These are phyloP conservation scores for Apistogramma diplotaenia DNA, from an alignment of 2,113 vertebrate species.

Conservation along the genomic window DNA sequence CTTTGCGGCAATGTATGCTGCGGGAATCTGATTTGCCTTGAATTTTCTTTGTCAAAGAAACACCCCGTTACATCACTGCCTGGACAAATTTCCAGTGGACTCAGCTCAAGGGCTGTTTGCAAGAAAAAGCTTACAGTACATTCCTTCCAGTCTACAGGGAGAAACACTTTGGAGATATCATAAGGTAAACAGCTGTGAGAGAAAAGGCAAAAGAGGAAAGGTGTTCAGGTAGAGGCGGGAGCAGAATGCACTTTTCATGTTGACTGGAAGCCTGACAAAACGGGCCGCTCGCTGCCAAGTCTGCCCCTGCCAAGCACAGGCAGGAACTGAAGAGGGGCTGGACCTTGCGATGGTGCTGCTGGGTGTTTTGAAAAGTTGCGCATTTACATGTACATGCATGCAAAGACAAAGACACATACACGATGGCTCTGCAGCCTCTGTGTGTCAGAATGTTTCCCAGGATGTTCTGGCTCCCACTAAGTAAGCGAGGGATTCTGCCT, in stretches of 20 bases:
- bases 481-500: slow-evolving; percentile 64
- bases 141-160: slow-evolving; percentile 7
- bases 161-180: slow-evolving; percentile 39
- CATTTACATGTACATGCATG: not conserved
- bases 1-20: not conserved
- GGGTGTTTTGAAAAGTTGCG: slow-evolving; percentile 55
- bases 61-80: not conserved
- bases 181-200: slow-evolving; percentile 47
- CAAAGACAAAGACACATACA: not conserved
- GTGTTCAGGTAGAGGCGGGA: slow-evolving; percentile 27
- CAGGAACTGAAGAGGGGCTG: slow-evolving; percentile 59
- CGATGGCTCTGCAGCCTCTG: slow-evolving; percentile 16
- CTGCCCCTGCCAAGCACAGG: slow-evolving; percentile 52
- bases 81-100: slow-evolving; percentile 10
- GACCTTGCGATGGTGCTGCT: slow-evolving; percentile 55
- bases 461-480: slow-evolving; percentile 66
- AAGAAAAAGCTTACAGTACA: not conserved
- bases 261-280: slow-evolving; percentile 71
- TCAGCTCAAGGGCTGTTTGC: slow-evolving; percentile 15
- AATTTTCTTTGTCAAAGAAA: not conserved
- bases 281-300: slow-evolving; percentile 58
- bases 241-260: slow-evolving; percentile 56
- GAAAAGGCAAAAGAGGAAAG: slow-evolving; percentile 22
- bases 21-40: not conserved
- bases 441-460: slow-evolving; percentile 63